Evolutionary conservation across 2,113 vertebrate species (phyloP), one percentile per base, ranked within the genome.

Genomic region (Nansenia antarctica): DNA sequence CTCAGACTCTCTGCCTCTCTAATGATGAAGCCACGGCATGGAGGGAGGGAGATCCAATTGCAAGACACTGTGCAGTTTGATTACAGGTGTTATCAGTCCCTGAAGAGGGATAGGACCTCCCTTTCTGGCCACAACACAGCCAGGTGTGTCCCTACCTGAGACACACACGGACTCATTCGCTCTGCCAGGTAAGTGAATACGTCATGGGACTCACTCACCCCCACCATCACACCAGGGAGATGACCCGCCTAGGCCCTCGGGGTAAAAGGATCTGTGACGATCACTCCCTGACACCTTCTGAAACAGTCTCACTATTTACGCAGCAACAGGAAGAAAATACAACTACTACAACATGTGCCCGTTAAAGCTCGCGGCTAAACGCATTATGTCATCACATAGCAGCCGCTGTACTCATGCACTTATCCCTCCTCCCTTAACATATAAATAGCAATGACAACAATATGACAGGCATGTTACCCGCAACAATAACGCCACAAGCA

Each of bases 381-480:
- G 87, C 82, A 85, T 85, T 85, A 84, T 84, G 85, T 74, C 79
- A 66, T 70, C 76, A 3, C 22, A 55, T n/a, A 55, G 5, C 9
- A 55, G 9, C 24, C 20, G 7, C 9, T 26, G 8, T 11, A 26
- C 12, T 55, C 20, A 11, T 24, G 12, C 26, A 55, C 22, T 55
- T 55, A 29, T 22, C 53, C 12, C n/a, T n/a, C n/a, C n/a, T n/a
- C n/a, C n/a, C n/a, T n/a, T n/a, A 55, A 5, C 20, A 12, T 55
- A 11, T 5, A 55, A 12, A 27, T 55, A 55, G 4, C 20, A 11
- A 22, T 20, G n/a, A n/a, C n/a, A n/a, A n/a, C n/a, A n/a, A n/a
- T n/a, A n/a, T n/a, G n/a, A n/a, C n/a, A n/a, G n/a, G n/a, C n/a
- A n/a, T n/a, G n/a, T n/a, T n/a, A n/a, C n/a, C 6, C 45, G 14